Evolutionary conservation across 2,113 vertebrate genomes (phyloP).

Genomic region (Plecotus auritus): DNA sequence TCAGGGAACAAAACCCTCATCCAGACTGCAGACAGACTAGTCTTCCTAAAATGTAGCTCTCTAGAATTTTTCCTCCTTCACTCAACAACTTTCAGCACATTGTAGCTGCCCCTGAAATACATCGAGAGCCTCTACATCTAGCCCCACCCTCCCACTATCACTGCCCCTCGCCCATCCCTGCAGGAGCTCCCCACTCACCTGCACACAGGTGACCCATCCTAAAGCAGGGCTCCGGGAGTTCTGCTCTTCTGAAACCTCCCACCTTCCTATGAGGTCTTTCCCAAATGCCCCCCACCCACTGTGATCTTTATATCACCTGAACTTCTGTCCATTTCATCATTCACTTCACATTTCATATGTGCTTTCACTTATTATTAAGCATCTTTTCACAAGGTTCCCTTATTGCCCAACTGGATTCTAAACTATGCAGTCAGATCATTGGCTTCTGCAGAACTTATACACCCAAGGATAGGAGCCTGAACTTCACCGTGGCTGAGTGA

Average conservation of each 20-base stretch:
- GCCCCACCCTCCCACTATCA: background rate
- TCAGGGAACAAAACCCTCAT: background rate
- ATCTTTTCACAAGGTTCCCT: background rate
- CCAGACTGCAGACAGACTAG: background rate
- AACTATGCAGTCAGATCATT: background rate
- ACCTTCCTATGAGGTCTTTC: background rate
- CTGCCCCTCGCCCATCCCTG: rapidly evolving
- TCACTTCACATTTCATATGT: background rate
- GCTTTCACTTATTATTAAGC: background rate
- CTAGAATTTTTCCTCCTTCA: background rate
- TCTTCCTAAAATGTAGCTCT: background rate
- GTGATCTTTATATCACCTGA: background rate
- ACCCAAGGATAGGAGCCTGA: background rate
- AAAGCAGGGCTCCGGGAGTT: background rate
- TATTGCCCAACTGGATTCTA: background rate
- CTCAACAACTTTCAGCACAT: slow-evolving; percentile 18
- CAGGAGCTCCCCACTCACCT: background rate
- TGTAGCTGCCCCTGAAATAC: background rate
- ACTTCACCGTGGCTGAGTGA: background rate
- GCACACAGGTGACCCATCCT: background rate
- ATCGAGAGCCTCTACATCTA: background rate
- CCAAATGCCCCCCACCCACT: background rate
- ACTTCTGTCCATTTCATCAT: background rate
- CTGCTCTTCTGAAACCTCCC: background rate
- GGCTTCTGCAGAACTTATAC: background rate